A percentile compares a stretch with the other conserved stretches of the same genome.
Conservation (phyloP, 2,888 invertebrate genomes). For the Pandemis cinnamomeana region DNA sequence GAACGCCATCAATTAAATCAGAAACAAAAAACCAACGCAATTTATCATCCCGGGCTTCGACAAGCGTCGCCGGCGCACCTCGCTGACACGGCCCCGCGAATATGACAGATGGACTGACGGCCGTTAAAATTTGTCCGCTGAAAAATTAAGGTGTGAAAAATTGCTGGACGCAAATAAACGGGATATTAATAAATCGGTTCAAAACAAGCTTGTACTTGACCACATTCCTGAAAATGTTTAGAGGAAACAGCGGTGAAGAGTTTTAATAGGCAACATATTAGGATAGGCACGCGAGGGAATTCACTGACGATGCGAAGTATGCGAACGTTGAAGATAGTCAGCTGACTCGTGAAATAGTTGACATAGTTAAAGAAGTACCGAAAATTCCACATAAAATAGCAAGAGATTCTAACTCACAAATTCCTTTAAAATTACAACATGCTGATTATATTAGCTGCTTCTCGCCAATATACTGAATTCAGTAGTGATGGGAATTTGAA, state of each 20-base stretch:
- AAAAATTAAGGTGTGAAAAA: slow-evolving; percentile 31
- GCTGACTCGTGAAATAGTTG: too few species aligned
- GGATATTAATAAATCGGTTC: slow-evolving; percentile 8
- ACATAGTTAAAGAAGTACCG: too few species aligned
- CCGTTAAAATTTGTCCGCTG: slow-evolving; percentile 28
- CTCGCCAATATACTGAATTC: too few species aligned
- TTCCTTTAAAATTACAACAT: too few species aligned
- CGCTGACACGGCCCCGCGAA: slow-evolving; percentile 3
- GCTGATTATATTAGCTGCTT: too few species aligned
- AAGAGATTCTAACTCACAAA: too few species aligned
- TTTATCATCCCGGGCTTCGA: slow-evolving; percentile 29
- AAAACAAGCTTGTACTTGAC: slow-evolving; percentile 11
- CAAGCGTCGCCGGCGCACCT: slow-evolving; percentile 1
- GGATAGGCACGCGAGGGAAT: neutral
- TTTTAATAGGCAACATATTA: neutral
- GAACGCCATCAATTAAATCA: slow-evolving; percentile 30
- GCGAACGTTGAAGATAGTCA: neutral
- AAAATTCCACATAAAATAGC: too few species aligned
- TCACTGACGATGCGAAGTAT: neutral
- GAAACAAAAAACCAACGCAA: slow-evolving; percentile 18
- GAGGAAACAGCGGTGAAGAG: neutral
- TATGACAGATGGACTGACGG: slow-evolving; percentile 30
- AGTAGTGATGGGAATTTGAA: too few species aligned
- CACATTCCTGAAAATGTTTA: slow-evolving; percentile 19
- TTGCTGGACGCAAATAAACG: slow-evolving; percentile 20